Percentiles rank a stretch among this genome's conserved stretches.
Evolutionary conservation across 2,888 invertebrate genomes (phyloP).

Genomic region (Amblyjoppa fuscipennis): DNA sequence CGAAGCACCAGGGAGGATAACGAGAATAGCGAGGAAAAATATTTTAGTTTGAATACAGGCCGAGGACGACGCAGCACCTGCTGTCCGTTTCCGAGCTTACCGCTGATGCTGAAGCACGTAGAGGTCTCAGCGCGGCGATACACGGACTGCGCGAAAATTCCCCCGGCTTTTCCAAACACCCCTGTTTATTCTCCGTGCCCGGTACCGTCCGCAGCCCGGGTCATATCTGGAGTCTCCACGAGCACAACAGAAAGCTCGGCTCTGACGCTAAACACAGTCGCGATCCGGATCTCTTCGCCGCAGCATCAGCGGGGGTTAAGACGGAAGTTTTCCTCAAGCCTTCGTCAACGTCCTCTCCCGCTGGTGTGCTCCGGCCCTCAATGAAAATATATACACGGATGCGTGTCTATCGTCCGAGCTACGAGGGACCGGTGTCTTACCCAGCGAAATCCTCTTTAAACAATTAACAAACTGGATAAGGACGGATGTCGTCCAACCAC

Average conservation of each 20-base stretch:
- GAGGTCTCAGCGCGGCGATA: not conserved
- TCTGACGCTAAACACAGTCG: slow-evolving; percentile 16
- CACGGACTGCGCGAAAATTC: slow-evolving; percentile 52
- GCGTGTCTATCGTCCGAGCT: not conserved
- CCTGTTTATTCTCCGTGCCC: slow-evolving; percentile 4
- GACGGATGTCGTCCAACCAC: slow-evolving; percentile 36
- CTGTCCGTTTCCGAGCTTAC: slow-evolving; percentile 66
- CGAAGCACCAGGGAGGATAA: slow-evolving; percentile 52
- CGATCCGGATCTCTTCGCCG: slow-evolving; percentile 27
- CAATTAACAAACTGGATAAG: slow-evolving; percentile 60
- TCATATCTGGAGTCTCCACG: slow-evolving; percentile 38
- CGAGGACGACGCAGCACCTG: slow-evolving; percentile 76
- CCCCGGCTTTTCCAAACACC: slow-evolving; percentile 33
- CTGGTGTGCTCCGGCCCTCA: not conserved
- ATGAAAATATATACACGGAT: slow-evolving; percentile 25
- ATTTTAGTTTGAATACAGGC: slow-evolving; percentile 79
- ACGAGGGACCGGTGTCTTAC: slow-evolving; percentile 5
- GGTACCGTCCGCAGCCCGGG: slow-evolving; percentile 9
- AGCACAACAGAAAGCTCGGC: slow-evolving; percentile 12
- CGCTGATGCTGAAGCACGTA: not conserved
- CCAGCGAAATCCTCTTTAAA: slow-evolving; percentile 51
- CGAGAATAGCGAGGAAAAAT: slow-evolving; percentile 75
- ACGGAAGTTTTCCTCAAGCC: slow-evolving; percentile 32
- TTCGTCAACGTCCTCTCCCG: slow-evolving; percentile 26
- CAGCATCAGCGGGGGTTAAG: slow-evolving; percentile 36